These are phyloP conservation scores for Lagenorhynchus albirostris DNA, from an alignment of 2,113 vertebrate species.

Conservation along the genomic window DNA sequence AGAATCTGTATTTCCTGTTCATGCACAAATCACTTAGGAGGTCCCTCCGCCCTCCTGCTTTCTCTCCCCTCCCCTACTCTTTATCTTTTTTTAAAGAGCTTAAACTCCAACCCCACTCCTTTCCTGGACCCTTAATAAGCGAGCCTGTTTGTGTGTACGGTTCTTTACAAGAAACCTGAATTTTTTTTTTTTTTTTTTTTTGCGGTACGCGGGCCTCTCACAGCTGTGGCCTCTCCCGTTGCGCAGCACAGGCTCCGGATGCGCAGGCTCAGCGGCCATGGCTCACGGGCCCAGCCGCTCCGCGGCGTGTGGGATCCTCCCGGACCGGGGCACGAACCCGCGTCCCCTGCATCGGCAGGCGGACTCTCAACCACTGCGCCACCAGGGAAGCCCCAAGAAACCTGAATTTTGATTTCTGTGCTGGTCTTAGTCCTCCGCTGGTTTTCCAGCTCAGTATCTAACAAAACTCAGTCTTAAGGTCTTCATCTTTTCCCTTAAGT, in stretches of 20 bases:
- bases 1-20: neutral
- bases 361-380: no score
- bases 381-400: neutral
- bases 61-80: no score
- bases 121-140: neutral
- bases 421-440: neutral
- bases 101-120: neutral
- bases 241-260: no score
- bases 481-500: neutral
- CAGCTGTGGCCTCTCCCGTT: no score
- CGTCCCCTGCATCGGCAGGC: no score
- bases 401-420: neutral
- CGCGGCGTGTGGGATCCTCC: no score
- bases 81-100: neutral
- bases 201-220: no score
- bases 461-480: neutral
- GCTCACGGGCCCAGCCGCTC: no score
- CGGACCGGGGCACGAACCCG: accelerated
- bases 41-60: neutral
- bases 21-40: accelerated
- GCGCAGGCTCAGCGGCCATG: no score
- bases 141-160: neutral
- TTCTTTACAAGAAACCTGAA: neutral
- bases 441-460: neutral
- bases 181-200: neutral